Conservation (phyloP, 2,888 invertebrate species). For the Unio pictorum region DNA sequence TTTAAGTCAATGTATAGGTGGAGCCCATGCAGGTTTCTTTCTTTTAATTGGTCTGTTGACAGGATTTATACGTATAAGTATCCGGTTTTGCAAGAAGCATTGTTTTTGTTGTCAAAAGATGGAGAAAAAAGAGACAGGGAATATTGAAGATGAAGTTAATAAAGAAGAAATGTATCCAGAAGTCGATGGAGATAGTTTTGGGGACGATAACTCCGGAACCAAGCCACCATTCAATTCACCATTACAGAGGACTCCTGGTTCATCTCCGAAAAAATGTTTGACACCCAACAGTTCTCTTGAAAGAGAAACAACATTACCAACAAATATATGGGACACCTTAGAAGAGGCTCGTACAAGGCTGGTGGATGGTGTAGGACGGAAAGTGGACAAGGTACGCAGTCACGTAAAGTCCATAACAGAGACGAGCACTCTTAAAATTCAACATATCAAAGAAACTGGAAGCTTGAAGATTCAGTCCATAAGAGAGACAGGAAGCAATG, state of each 20-base stretch:
- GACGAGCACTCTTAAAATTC: slow-evolving; percentile 32
- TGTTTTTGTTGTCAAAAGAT: slow-evolving; percentile 18
- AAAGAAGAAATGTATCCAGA: slow-evolving; percentile 8
- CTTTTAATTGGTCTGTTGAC: slow-evolving; percentile 49
- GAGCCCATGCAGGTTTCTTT: slow-evolving; percentile 31
- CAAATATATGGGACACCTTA: slow-evolving; percentile 56
- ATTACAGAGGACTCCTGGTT: slow-evolving; percentile 18
- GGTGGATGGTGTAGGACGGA: slow-evolving; percentile 53
- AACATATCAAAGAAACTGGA: slow-evolving; percentile 47
- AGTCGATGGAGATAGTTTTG: slow-evolving; percentile 22
- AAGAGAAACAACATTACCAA: slow-evolving; percentile 30
- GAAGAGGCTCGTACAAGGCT: slow-evolving; percentile 61
- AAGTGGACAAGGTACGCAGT: slow-evolving; percentile 55
- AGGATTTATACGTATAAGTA: slow-evolving; percentile 43
- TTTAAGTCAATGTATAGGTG: slow-evolving; percentile 48
- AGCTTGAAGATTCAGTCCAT: slow-evolving; percentile 60
- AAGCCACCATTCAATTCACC: slow-evolving; percentile 46
- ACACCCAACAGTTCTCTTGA: slow-evolving; percentile 34
- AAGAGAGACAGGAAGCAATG: slow-evolving; percentile 55
- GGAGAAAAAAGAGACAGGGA: slow-evolving; percentile 18
- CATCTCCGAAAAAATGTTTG: slow-evolving; percentile 46
- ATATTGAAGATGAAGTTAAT: slow-evolving; percentile 26
- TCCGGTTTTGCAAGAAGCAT: slow-evolving; percentile 27
- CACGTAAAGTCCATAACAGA: slow-evolving; percentile 50
- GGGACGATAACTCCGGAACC: slow-evolving; percentile 33